Evolutionary conservation across 2,113 vertebrate species (phyloP), one percentile per base, ranked within the genome.

Genomic region (Bostrychus sinensis): DNA sequence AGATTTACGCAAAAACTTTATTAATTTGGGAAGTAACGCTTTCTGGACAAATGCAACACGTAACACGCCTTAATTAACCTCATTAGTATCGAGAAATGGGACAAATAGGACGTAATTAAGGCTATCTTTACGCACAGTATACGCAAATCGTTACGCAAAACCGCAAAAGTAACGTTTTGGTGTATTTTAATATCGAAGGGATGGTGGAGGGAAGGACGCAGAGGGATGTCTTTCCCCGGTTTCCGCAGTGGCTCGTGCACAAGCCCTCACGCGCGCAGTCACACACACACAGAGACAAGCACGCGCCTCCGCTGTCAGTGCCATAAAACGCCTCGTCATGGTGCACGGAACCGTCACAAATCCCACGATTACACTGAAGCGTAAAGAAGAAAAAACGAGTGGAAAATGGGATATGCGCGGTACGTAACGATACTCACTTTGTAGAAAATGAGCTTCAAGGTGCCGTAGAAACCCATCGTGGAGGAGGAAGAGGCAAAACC

Each of bases 381-480:
- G n/a, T n/a, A n/a, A n/a, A n/a, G n/a, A n/a, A n/a, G 7, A 42
- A 42, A 3, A 42, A 17, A 42, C 17, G 41, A 9, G n/a, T 7
- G 17, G 41, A 7, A 41, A 8, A 5, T 46, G n/a, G n/a, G n/a
- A n/a, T n/a, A n/a, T 43, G 4, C n/a, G 34, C 19, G 6, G 1
- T 11, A 0, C 22, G 58, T 1, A 66, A 59, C 77, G 2, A 38
- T 89, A 94, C 96, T 96, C 92, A 96, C 96, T 94, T 98, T 96
- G 88, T 95, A 96, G 93, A 98, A 98, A 90, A 98, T 96, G 93
- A 96, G 96, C 92, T 98, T 98, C 91, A 96, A 89, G 86, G 94
- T 96, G 88, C 96, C 95, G 94, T 98, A 98, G 93, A 98, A 98
- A 25, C 96, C 95, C 96, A 97, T 97, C 89, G 84, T 92, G 88